These are phyloP conservation scores for Hyppa rectilinea DNA, from an alignment of 2,888 invertebrate species.

Conservation along the genomic window DNA sequence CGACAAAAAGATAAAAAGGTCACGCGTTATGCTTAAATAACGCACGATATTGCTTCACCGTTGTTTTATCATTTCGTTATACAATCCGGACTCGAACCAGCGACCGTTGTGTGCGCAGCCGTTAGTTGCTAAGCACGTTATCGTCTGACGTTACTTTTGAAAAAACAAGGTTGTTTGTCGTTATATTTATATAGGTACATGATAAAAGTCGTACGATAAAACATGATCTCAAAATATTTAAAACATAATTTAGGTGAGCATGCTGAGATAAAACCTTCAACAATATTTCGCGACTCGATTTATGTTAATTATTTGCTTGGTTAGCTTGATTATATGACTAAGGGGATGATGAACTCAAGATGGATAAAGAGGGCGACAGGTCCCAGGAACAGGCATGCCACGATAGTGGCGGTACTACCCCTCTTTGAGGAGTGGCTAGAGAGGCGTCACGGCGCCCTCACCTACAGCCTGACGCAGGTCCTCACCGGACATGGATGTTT, in stretches of 20 bases:
- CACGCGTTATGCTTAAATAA: constrained; percentile 12
- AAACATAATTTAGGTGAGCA: background rate
- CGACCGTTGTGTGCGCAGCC: constrained; percentile 7
- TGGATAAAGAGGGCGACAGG: too few relatives aligned
- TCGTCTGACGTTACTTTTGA: constrained; percentile 10
- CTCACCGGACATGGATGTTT: too few relatives aligned
- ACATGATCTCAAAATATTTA: background rate
- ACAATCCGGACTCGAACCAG: constrained; percentile 2
- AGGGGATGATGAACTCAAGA: too few relatives aligned
- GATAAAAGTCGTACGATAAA: constrained; percentile 14
- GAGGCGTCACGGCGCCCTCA: too few relatives aligned
- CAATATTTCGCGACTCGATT: background rate
- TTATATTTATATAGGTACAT: too few relatives aligned
- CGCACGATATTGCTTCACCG: constrained; percentile 20
- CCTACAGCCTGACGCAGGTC: too few relatives aligned
- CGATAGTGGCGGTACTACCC: too few relatives aligned
- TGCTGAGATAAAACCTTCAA: background rate
- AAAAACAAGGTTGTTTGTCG: constrained; percentile 29
- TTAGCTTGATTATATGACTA: too few relatives aligned
- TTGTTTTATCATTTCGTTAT: constrained; percentile 31
- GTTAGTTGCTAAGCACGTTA: constrained; percentile 33
- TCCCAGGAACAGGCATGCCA: too few relatives aligned
- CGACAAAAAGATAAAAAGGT: constrained; percentile 16
- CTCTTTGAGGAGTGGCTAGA: too few relatives aligned
- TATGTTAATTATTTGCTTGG: background rate